phyloP scores from a whole-genome alignment of 2,888 invertebrate species.

The Cosmopolites sordidus region DNA sequence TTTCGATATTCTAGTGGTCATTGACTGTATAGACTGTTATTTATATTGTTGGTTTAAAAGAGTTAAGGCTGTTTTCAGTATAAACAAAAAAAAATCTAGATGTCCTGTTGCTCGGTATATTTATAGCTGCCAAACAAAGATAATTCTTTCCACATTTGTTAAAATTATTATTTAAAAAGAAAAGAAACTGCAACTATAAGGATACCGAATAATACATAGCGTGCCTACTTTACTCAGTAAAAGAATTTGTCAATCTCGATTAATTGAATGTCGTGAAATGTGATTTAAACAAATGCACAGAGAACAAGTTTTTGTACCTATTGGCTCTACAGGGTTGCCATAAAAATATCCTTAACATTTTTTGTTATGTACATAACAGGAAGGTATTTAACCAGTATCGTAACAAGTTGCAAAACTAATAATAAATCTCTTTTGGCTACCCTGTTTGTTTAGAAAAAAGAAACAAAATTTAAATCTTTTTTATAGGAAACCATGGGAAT shows the following conservation, averaged over 20 bases:
- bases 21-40: slow-evolving; percentile 9
- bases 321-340: slow-evolving; percentile 2
- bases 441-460: slow-evolving; percentile 5
- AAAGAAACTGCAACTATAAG: background rate
- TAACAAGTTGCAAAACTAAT: too few species aligned
- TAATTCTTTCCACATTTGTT: too few species aligned
- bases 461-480: slow-evolving; percentile 16
- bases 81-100: slow-evolving; percentile 2
- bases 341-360: background rate
- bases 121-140: background rate
- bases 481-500: slow-evolving; percentile 17
- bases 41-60: slow-evolving; percentile 1
- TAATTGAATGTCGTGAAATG: slow-evolving; percentile 3
- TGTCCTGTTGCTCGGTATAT: too few species aligned
- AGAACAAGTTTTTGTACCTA: background rate
- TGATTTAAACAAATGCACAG: slow-evolving; percentile 5
- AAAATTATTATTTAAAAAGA: too few species aligned
- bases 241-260: background rate
- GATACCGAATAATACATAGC: too few species aligned
- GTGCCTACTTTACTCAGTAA: too few species aligned
- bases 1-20: slow-evolving; percentile 4
- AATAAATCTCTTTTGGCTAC: too few species aligned
- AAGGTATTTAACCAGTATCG: too few species aligned
- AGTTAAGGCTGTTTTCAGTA: slow-evolving; percentile 1
- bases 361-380: too few species aligned